Percentiles rank a stretch among this genome's conserved stretches.
phyloP scores from a whole-genome alignment of 64 coral and sea anemone genomes.

The Stylophora pistillata region DNA sequence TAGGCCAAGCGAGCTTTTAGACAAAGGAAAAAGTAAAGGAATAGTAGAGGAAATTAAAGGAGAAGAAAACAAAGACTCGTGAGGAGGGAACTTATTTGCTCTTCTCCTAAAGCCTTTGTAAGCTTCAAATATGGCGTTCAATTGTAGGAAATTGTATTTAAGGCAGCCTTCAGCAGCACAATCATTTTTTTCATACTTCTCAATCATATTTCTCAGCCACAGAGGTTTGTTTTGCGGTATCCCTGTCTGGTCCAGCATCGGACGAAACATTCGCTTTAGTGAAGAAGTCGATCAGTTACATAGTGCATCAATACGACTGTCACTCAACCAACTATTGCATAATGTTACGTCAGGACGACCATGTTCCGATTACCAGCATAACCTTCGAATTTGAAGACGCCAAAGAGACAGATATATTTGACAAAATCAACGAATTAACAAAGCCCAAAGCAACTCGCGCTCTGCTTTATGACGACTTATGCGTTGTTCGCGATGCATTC shows the following conservation, averaged over 20 bases:
- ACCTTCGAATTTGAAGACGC: background rate
- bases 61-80: no score
- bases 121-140: no score
- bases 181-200: background rate
- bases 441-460: background rate
- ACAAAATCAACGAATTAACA: background rate
- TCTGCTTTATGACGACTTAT: background rate
- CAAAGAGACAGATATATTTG: background rate
- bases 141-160: no score
- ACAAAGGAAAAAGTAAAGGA: no score
- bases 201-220: background rate
- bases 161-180: no score
- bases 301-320: background rate
- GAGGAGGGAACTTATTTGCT: no score
- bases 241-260: background rate
- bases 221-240: conserved; percentile 5
- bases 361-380: background rate
- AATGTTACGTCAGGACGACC: background rate
- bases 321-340: background rate
- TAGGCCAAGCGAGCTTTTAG: no score
- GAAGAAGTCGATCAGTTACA: background rate
- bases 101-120: no score
- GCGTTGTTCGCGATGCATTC: background rate
- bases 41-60: no score
- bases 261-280: background rate